Evolutionary conservation across 2,797 vertebrate species (phyloP), one percentile per base, ranked within the genome.

Genomic region (Lacerta viridis): DNA sequence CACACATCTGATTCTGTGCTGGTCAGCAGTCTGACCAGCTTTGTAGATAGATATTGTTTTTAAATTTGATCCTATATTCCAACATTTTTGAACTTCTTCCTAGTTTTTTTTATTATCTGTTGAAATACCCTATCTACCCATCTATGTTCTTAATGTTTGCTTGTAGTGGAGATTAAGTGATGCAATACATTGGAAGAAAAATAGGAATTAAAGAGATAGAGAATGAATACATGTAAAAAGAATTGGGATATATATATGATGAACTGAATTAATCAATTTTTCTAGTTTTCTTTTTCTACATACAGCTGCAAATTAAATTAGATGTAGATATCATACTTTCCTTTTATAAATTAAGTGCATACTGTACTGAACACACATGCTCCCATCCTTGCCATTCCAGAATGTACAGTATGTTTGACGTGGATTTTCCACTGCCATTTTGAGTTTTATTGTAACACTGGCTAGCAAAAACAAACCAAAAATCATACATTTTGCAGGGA

Each of bases 401-500:
- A 59, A 71, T n/a, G 29, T 3, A 18, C 33, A 72, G 8, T n/a
- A 2, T 39, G 29, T 80, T 27, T 80, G 76, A 86, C 33, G 18
- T 10, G 3, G 46, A 41, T 43, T 25, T 46, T 25, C 17, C 13
- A 11, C 33, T 0, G 5, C 0, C 69, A 29, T 71, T 71, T 29
- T 74, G 17, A 39, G 15, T 74, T 39, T 11, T 18, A 74, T 74
- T 27, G 13, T 15, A 71, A 74, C 2, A 6, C 25, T 36, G 33
- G n/a, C 80, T 15, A 92, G 68, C 86, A 83, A 55, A 55, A 55
- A 55, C 50, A 55, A 55, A 55, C 50, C 13, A 55, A 55, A 55
- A 55, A 15, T 55, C 50, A 55, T 55, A 55, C 4, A 1, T 68
- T 92, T 85, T 84, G n/a, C 83, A 89, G 72, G 77, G 15, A 89